Conservation (phyloP, 2,888 invertebrate species). For the Malthinus flaveolus region DNA sequence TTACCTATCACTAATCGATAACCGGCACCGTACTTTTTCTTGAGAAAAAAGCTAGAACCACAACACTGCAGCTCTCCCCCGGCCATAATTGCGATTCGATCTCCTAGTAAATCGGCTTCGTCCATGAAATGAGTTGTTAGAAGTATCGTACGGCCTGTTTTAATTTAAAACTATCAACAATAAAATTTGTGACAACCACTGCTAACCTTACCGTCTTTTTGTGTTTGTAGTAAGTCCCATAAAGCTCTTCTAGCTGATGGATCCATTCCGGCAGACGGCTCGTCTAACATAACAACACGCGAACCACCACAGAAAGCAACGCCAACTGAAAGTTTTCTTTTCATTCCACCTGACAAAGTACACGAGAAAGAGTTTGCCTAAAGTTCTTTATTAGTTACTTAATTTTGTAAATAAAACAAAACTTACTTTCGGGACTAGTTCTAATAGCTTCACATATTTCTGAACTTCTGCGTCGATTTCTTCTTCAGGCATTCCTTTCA, state of each 20-base stretch:
- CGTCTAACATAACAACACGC: conserved; percentile 72
- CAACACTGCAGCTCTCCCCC: too few species aligned
- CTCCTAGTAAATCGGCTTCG: too few species aligned
- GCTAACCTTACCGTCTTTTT: conserved; percentile 61
- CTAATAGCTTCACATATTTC: conserved; percentile 66
- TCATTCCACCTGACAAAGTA: conserved; percentile 77
- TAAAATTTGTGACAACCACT: too few species aligned
- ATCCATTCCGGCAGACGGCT: conserved; percentile 86
- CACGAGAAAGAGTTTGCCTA: conserved; percentile 59
- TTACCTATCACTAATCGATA: too few species aligned
- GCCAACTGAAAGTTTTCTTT: conserved; percentile 74
- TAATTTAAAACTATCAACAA: too few species aligned
- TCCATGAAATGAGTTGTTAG: too few species aligned
- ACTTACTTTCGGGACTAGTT: conserved; percentile 66
- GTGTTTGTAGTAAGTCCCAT: conserved; percentile 78
- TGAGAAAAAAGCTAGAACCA: too few species aligned
- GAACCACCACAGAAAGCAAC: conserved; percentile 77
- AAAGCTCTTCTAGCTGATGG: conserved; percentile 80
- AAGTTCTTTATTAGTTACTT: conserved; percentile 18
- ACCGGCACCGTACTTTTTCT: too few species aligned
- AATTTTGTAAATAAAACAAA: too few species aligned
- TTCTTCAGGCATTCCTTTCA: conserved; percentile 64
- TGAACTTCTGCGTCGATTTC: conserved; percentile 65
- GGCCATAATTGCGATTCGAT: too few species aligned
- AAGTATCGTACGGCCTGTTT: too few species aligned